These are phyloP conservation scores for Amblyopsis hoosieri DNA, from an alignment of 2,797 vertebrate genomes.

Conservation along the genomic window DNA sequence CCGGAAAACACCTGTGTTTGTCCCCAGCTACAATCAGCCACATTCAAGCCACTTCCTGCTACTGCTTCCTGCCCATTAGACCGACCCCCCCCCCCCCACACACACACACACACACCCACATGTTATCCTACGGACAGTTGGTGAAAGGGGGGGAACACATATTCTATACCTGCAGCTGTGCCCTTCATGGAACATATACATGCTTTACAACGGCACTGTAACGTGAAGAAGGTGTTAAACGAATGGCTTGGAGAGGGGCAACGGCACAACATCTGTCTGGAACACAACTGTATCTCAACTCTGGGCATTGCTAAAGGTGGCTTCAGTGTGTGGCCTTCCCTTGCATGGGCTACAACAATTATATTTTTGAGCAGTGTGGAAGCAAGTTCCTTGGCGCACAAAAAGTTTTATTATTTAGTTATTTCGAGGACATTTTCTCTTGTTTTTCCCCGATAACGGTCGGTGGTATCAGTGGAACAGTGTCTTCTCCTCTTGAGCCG, in stretches of 20 bases:
- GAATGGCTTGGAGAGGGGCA: not conserved
- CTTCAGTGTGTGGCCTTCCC: not conserved
- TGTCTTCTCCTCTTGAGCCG: conserved; percentile 14
- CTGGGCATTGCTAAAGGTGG: not conserved
- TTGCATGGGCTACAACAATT: not conserved
- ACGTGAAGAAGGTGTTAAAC: conserved; percentile 2
- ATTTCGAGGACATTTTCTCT: conserved; percentile 6
- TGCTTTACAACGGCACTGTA: conserved; percentile 17
- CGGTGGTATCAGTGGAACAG: not conserved
- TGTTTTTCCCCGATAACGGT: not conserved
- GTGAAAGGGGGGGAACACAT: conserved; percentile 18
- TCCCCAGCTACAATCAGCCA: conserved; percentile 63
- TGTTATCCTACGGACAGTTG: no score
- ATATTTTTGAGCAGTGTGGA: not conserved
- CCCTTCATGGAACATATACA: conserved; percentile 7
- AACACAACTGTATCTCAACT: not conserved
- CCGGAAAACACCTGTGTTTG: conserved; percentile 81
- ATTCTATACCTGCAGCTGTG: conserved; percentile 23
- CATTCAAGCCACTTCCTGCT: conserved; percentile 69
- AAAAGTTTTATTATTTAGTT: conserved; percentile 1
- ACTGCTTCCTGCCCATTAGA: conserved; percentile 34
- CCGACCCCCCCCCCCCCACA: no score
- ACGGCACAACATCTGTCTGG: not conserved
- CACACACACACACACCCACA: no score
- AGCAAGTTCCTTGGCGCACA: not conserved